Base-by-base conservation (phyloP, 2,113 vertebrate species). In the Pionites leucogaster region DNA sequence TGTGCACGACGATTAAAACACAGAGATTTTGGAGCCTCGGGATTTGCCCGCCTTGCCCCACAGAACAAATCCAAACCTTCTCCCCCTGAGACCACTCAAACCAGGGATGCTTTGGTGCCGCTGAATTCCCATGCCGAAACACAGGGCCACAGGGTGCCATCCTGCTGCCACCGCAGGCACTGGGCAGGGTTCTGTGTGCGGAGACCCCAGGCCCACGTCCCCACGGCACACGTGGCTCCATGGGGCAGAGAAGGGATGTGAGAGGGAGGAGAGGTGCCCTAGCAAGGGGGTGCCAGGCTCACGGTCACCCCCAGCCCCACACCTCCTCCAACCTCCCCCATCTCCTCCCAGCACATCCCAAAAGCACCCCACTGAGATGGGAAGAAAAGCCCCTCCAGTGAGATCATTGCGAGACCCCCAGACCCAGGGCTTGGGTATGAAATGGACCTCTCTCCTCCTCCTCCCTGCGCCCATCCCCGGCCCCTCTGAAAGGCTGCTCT, bases 381-480 rank as follows among this genome's bases (percentile, higher is more conserved):
- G 59, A 81, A 93, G 96, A 93, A 97, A 96, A 89, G 44, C 89
- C 52, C 81, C 86, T 91, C 41, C 95, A 83, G 86, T 67, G 78
- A 93, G 96, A 93, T 94, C 92, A 95, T 92, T 85, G 91, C 92
- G 33, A 90, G 95, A 91, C 94, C 88, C 88, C 72, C 82, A 80
- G 86, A 50, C 74, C 31, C 7, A 63, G 75, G 83, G 82, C 76
- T 81, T 62, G 23, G 82, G 93, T 88, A 31, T 92, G 92, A 96
- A 94, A 96, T 14, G 59, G 86, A 95, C 93, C 93, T 63, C 55
- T 29, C 39, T 77, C 65, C 70, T 67, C 78, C 75, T 87, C 79
- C 78, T 77, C 62, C 65, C 27, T 23, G 53, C 42, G 2, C 28
- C 90, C 59, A 10, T 31, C 62, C 47, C 39, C 67, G 11, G n/a